Conservation (phyloP, 2,797 vertebrate genomes). For the Anabacerthia variegaticeps region DNA sequence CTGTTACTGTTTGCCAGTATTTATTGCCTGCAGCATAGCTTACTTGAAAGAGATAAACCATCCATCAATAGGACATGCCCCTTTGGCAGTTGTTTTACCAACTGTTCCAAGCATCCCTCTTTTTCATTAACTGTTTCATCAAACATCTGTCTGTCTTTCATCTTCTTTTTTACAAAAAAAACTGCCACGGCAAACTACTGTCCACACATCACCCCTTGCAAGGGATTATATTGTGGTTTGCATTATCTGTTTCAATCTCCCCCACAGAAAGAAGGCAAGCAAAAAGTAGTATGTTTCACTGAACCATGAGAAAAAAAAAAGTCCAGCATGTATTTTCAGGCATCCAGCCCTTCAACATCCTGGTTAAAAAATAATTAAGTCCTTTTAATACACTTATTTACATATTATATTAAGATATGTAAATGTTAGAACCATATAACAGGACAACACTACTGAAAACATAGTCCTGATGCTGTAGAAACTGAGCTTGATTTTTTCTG, state of each 20-base stretch:
- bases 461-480: neutral
- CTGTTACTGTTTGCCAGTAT: neutral
- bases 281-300: neutral
- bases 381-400: neutral
- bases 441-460: neutral
- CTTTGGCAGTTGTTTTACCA: constrained; percentile 12
- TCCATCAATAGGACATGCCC: constrained; percentile 3
- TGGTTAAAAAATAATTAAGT: neutral
- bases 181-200: neutral
- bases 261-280: neutral
- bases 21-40: neutral
- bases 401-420: neutral
- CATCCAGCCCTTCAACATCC: neutral
- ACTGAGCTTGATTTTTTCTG: neutral
- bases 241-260: neutral
- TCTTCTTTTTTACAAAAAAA: neutral
- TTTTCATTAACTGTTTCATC: constrained; percentile 21
- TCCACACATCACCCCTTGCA: neutral
- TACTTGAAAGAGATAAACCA: constrained; percentile 10
- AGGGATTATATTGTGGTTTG: neutral
- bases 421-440: neutral
- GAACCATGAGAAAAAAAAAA: neutral
- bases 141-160: neutral
- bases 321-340: neutral
- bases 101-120: neutral